Percentiles rank a stretch among this genome's conserved stretches.
These are phyloP conservation scores for Chrysomela aeneicollis DNA, from an alignment of 2,888 invertebrate genomes.

Conservation along the genomic window DNA sequence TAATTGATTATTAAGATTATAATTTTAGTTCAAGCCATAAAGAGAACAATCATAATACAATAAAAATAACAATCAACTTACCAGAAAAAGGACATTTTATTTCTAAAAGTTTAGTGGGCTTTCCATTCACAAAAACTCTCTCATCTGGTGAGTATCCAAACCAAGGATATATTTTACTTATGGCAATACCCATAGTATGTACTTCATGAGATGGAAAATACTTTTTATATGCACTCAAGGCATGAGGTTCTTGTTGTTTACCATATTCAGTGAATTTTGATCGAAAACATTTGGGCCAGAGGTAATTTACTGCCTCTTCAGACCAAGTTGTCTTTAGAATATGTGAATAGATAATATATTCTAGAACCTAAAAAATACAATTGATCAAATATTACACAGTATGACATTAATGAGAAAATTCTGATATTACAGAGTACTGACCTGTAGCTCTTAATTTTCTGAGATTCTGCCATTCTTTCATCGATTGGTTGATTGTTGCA, in stretches of 20 bases:
- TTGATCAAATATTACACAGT: constrained; percentile 8
- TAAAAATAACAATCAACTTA: constrained; percentile 10
- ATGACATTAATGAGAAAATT: too few species aligned
- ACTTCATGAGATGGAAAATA: constrained; percentile 2
- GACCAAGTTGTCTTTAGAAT: constrained; percentile 22
- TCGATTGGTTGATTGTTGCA: constrained; percentile 12
- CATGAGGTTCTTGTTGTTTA: too few species aligned
- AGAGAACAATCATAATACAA: too few species aligned
- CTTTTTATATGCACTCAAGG: constrained; percentile 13
- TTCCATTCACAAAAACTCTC: constrained; percentile 26
- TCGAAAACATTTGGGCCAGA: constrained; percentile 28
- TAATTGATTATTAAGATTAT: too few species aligned
- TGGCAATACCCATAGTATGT: constrained; percentile 23
- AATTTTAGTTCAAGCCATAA: too few species aligned
- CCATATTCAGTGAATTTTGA: too few species aligned
- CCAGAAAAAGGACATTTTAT: constrained; percentile 33
- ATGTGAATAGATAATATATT: constrained; percentile 23
- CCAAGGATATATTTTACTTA: constrained; percentile 27
- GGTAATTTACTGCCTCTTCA: constrained; percentile 19
- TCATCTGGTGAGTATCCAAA: constrained; percentile 31
- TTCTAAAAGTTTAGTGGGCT: constrained; percentile 27
- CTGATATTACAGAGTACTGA: too few species aligned
- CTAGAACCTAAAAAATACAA: constrained; percentile 12
- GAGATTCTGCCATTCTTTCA: constrained; percentile 11
- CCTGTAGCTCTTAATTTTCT: constrained; percentile 12